A percentile compares a stretch with the other conserved stretches of the same genome.
These are phyloP conservation scores for Rapana venosa DNA, from an alignment of 2,888 invertebrate genomes.

Conservation along the genomic window DNA sequence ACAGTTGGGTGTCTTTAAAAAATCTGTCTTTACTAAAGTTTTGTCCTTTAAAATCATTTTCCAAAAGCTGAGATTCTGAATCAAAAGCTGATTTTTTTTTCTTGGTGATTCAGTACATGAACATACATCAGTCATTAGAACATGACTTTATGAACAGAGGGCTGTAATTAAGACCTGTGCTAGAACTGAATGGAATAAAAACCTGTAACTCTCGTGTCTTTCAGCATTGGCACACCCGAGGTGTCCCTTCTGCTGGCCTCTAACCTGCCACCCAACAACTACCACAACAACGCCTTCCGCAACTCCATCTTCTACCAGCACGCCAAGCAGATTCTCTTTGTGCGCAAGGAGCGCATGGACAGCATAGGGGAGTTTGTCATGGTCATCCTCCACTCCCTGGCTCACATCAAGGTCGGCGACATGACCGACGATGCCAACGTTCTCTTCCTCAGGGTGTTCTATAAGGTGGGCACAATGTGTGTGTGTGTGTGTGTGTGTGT, in stretches of 20 bases:
- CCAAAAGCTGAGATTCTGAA: no score
- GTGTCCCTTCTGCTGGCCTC: constrained; percentile 75
- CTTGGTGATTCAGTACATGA: no score
- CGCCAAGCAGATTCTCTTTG: constrained; percentile 70
- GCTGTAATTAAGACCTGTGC: no score
- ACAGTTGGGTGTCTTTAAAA: no score
- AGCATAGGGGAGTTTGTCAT: constrained; percentile 76
- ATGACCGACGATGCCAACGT: constrained; percentile 73
- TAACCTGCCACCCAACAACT: constrained; percentile 73
- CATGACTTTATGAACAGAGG: no score
- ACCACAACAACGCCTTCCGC: constrained; percentile 71
- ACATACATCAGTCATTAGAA: no score
- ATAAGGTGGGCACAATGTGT: constrained; percentile 61
- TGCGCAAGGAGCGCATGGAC: constrained; percentile 73
- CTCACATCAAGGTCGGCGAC: constrained; percentile 74
- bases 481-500: no score
- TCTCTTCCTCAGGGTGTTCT: constrained; percentile 73
- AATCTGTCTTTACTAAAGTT: no score
- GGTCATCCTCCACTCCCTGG: constrained; percentile 74
- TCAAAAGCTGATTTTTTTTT: no score
- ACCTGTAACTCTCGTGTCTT: neutral
- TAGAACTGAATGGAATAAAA: no score
- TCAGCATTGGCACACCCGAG: constrained; percentile 62
- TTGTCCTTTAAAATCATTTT: no score
- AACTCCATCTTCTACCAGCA: constrained; percentile 74